A percentile compares a stretch with the other conserved stretches of the same genome.
phyloP scores from a whole-genome alignment of 1,140 invertebrate species.

The Archivesica marissinica region DNA sequence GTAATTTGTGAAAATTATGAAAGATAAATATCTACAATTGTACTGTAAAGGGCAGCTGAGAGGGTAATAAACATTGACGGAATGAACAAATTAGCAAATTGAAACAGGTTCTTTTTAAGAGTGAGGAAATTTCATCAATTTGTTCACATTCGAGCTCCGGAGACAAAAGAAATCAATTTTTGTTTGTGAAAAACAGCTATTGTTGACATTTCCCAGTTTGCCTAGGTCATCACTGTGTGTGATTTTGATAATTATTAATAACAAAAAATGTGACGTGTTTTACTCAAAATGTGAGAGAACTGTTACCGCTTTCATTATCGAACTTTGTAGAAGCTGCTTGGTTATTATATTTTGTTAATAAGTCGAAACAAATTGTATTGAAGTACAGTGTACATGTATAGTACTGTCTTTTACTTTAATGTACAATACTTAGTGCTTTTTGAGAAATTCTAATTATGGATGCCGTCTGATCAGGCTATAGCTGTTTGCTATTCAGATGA shows the following conservation, averaged over 20 bases:
- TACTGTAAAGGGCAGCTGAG: conserved; percentile 24
- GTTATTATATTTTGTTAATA: too few species aligned
- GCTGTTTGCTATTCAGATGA: too few species aligned
- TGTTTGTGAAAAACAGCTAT: conserved; percentile 28
- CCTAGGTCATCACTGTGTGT: background rate
- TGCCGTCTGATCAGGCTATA: too few species aligned
- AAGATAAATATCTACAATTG: background rate
- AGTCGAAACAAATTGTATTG: too few species aligned
- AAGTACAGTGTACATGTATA: too few species aligned
- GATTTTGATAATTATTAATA: conserved; percentile 37
- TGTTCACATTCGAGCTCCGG: background rate
- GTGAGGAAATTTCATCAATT: background rate
- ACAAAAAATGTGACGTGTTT: too few species aligned
- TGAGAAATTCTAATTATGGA: too few species aligned
- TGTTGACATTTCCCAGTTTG: background rate
- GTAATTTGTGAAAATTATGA: conserved; percentile 5
- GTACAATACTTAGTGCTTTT: too few species aligned
- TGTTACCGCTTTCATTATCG: too few species aligned
- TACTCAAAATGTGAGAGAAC: too few species aligned
- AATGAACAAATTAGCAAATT: conserved; percentile 33
- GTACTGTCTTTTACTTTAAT: too few species aligned
- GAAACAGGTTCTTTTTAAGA: background rate
- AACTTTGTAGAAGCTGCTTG: too few species aligned
- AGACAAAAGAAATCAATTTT: conserved; percentile 40
- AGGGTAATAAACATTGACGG: background rate